Evolutionary conservation across 2,113 vertebrate genomes (phyloP).

Genomic region (Orcinus orca): DNA sequence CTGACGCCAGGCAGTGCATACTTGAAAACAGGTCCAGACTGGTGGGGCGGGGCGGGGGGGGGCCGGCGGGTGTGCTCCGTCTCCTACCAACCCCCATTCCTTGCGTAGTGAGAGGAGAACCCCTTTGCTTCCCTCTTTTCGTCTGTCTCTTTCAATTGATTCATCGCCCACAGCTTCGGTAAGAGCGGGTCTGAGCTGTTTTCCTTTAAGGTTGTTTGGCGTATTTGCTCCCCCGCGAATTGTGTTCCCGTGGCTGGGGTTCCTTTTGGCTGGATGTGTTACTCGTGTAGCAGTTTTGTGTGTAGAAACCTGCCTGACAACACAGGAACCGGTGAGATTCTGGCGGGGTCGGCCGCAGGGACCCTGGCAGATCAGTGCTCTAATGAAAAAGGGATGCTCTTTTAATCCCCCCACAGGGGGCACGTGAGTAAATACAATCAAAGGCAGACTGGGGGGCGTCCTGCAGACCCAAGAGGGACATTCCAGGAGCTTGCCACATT

Average conservation of each 20-base stretch:
- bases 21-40: not conserved
- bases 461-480: not conserved
- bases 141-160: not conserved
- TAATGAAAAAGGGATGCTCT: not conserved
- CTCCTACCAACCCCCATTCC: not conserved
- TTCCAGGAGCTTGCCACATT: not conserved
- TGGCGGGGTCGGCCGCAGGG: not conserved
- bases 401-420: too few relatives aligned
- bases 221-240: not conserved
- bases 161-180: conserved; percentile 27
- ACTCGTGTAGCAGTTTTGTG: not conserved
- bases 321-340: not conserved
- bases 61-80: not conserved
- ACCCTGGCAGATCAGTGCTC: not conserved
- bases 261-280: not conserved
- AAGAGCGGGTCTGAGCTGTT: not conserved
- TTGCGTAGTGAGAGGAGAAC: not conserved
- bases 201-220: not conserved
- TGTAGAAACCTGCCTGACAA: not conserved
- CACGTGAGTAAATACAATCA: not conserved
- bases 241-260: not conserved
- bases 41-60: not conserved
- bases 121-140: conserved; percentile 5
- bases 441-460: not conserved
- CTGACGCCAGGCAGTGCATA: not conserved